Evolutionary conservation across 1,140 invertebrate genomes (phyloP), one percentile per base, ranked within the genome.

Genomic region (Drosophila miranda): DNA sequence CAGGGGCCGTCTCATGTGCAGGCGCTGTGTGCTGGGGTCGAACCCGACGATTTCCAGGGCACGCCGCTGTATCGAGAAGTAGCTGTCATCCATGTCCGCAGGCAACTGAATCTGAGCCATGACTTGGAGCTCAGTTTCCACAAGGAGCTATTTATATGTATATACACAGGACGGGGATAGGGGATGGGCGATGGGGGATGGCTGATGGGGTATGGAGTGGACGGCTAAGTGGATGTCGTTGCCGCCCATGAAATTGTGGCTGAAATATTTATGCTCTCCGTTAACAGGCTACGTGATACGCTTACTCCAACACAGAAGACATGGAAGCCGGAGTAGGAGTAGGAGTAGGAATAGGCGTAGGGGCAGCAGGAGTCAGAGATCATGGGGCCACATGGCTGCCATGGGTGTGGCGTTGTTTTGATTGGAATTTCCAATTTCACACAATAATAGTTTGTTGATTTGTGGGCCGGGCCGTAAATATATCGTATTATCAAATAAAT

Each of bases 211-310:
- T 8, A 5, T 16, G 55, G 2, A 11, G 46, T 26, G 23, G 8
- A 30, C 13, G 16, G 54, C 61, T 76, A 81, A 82, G 72, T 79
- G 78, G 60, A 61, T 66, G 60, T 52, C 63, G 56, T 76, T 49
- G 58, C 74, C 77, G 52, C 78, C 77, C 72, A 55, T 43, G 30
- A 67, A 80, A 81, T 80, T 77, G 78, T 54, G 60, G 44, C 43
- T 80, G 78, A 80, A 80, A 82, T 82, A 80, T 80, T 80, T 80
- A 80, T 80, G 71, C 42, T 56, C 45, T 61, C 77, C 60, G 68
- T 86, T 84, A 84, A 77, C 63, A 34, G 73, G 54, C 51, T 81
- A 84, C 81, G 81, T 84, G 81, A 81, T 70, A 60, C 68, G 81
- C 57, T 77, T 84, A 87, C 30, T 8, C 30, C 8, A 30, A 30